Evolutionary conservation across 2,888 invertebrate species (phyloP).

Genomic region (Chromoteleia sp.): DNA sequence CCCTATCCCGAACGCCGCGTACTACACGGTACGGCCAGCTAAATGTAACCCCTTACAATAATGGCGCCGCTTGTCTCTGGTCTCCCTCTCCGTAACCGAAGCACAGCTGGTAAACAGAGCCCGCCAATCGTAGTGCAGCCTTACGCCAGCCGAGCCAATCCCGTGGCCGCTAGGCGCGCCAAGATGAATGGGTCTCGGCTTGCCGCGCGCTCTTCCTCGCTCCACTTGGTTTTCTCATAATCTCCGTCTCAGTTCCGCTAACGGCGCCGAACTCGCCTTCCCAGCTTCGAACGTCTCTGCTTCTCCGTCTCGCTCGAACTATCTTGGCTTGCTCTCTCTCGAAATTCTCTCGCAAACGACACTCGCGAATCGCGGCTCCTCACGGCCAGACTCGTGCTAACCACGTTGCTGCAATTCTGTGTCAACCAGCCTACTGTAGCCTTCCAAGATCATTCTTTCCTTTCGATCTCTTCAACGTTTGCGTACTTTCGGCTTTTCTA

Average conservation of each 20-base stretch:
- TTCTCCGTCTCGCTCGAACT: slow-evolving; percentile 60
- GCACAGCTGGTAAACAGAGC: slow-evolving; percentile 85
- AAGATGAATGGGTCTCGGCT: slow-evolving; percentile 84
- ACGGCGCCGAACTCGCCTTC: slow-evolving; percentile 47
- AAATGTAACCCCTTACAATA: slow-evolving; percentile 86
- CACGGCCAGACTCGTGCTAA: slow-evolving; percentile 69
- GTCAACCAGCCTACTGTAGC: slow-evolving; percentile 70
- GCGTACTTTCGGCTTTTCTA: slow-evolving; percentile 4
- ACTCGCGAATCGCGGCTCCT: slow-evolving; percentile 66
- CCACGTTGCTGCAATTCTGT: slow-evolving; percentile 66
- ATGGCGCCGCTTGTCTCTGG: slow-evolving; percentile 86
- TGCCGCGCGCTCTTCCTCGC: slow-evolving; percentile 70
- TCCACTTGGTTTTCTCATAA: slow-evolving; percentile 63
- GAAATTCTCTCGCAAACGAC: slow-evolving; percentile 60
- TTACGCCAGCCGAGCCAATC: slow-evolving; percentile 82
- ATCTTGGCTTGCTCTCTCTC: slow-evolving; percentile 52
- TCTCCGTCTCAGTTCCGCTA: slow-evolving; percentile 60
- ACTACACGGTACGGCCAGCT: slow-evolving; percentile 86
- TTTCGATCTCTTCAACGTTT: slow-evolving; percentile 17
- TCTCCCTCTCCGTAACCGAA: slow-evolving; percentile 83
- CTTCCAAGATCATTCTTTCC: slow-evolving; percentile 17
- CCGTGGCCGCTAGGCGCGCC: slow-evolving; percentile 82
- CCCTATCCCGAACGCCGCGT: slow-evolving; percentile 90
- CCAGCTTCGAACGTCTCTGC: slow-evolving; percentile 41
- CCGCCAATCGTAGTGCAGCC: slow-evolving; percentile 81